phyloP scores from a whole-genome alignment of 2,888 invertebrate species.

The Ormyrus thymus region DNA sequence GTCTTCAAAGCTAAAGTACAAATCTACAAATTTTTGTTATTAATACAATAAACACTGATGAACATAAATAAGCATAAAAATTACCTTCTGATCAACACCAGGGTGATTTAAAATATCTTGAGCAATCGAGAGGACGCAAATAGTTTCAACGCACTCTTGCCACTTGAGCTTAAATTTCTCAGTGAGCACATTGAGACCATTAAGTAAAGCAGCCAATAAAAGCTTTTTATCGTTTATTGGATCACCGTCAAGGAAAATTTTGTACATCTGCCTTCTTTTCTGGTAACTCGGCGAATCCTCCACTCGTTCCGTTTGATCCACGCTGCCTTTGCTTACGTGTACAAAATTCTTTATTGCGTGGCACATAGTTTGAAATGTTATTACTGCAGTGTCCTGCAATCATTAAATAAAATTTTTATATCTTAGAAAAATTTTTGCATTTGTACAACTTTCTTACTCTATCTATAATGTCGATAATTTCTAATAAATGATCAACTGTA shows the following conservation, averaged over 20 bases:
- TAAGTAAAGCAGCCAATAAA: constrained; percentile 81
- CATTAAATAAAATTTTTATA: not conserved
- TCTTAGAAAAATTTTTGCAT: constrained; percentile 5
- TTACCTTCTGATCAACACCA: constrained; percentile 77
- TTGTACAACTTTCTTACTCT: constrained; percentile 58
- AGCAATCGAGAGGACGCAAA: constrained; percentile 79
- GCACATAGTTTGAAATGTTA: constrained; percentile 70
- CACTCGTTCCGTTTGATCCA: not conserved
- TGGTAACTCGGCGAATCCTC: not conserved
- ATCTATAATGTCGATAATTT: constrained; percentile 76
- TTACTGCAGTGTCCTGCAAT: constrained; percentile 70
- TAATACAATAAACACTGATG: not conserved
- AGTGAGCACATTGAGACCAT: constrained; percentile 81
- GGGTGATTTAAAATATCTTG: constrained; percentile 77
- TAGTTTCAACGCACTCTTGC: constrained; percentile 86
- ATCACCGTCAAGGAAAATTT: constrained; percentile 67
- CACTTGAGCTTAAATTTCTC: constrained; percentile 84
- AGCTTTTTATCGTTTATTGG: constrained; percentile 74
- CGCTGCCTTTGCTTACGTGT: constrained; percentile 46
- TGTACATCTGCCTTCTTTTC: constrained; percentile 19
- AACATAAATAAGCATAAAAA: not conserved
- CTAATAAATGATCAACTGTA: constrained; percentile 76
- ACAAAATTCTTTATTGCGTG: constrained; percentile 70
- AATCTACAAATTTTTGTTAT: constrained; percentile 75
- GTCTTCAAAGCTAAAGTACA: constrained; percentile 83